Base-by-base conservation (phyloP, 2,113 vertebrate species). In the Tautogolabrus adspersus region DNA sequence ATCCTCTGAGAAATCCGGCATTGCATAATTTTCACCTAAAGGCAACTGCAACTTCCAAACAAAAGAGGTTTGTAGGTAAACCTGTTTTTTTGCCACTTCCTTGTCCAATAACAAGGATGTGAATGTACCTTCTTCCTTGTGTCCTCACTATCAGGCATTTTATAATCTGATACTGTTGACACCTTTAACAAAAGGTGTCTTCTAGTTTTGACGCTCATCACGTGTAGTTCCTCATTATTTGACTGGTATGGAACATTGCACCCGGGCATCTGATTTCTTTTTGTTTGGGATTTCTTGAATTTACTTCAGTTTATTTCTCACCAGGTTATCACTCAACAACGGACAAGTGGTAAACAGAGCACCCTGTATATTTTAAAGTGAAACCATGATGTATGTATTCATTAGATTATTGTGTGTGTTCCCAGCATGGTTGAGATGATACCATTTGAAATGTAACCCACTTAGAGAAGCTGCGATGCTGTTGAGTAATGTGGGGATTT, bases 401-500 rank as follows among this genome's bases (percentile, higher is more conserved):
- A 22, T 21, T 60, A 56, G 38, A 81, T 77, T 77, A 84, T 51
- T 1, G 11, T 1, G 49, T 55, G 47, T 77, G 81, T 75, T 80
- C 26, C 34, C 44, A 69, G 88, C 85, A 87, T 88, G 84, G 22
- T 70, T 77, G 30, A 71, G 58, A 64, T 78, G 2, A 34, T 83
- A 37, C 46, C 19, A 37, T 67, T 77, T 84, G 16, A 40, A 73
- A 51, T 30, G 75, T 81, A 69, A 84, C 83, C 66, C 37, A 16
- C 46, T 68, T 54, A 5, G 66, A 83, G 86, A 91, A 90, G 72
- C 58, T 56, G 51, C 40, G 54, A 66, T 74, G 55, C 34, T 68
- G 62, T 91, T 89, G 66, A 63, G 88, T 70, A 87, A 91, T 23
- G 19, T 58, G 10, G 49, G 66, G 19, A 58, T 89, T 91, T 89